These are phyloP conservation scores for Hyla sarda DNA, from an alignment of 2,113 vertebrate genomes.

Conservation along the genomic window DNA sequence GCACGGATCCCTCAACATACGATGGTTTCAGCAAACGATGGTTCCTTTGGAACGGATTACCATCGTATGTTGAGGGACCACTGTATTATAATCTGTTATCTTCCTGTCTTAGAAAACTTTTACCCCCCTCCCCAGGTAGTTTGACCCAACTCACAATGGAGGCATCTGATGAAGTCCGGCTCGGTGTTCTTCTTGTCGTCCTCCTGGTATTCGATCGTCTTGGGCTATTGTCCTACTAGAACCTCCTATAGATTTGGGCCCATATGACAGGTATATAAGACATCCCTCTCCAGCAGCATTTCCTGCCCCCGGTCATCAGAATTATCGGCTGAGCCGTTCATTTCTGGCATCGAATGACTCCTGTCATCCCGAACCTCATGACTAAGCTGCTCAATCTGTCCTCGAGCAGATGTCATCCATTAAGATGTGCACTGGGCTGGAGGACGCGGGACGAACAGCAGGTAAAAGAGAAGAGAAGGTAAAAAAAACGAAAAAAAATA, in stretches of 20 bases:
- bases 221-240: neutral
- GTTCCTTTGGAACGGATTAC: too few relatives aligned
- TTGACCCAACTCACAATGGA: too few relatives aligned
- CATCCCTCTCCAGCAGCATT: conserved; percentile 9
- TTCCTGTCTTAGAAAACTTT: too few relatives aligned
- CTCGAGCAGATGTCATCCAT: conserved; percentile 71
- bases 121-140: too few relatives aligned
- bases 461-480: neutral
- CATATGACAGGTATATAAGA: neutral
- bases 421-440: conserved; percentile 69
- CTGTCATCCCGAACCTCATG: conserved; percentile 71
- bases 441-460: conserved; percentile 63
- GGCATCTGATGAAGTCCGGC: too few relatives aligned
- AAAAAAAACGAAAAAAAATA: conserved; percentile 61
- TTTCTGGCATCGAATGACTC: conserved; percentile 60
- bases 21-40: too few relatives aligned
- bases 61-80: too few relatives aligned
- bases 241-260: neutral
- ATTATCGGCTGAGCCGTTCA: conserved; percentile 1
- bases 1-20: too few relatives aligned
- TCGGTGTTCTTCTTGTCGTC: too few relatives aligned
- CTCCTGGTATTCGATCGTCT: neutral
- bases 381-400: conserved; percentile 73
- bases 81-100: too few relatives aligned
- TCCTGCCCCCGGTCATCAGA: neutral